Conservation (phyloP, 2,113 vertebrate species). For the Indicator indicator region DNA sequence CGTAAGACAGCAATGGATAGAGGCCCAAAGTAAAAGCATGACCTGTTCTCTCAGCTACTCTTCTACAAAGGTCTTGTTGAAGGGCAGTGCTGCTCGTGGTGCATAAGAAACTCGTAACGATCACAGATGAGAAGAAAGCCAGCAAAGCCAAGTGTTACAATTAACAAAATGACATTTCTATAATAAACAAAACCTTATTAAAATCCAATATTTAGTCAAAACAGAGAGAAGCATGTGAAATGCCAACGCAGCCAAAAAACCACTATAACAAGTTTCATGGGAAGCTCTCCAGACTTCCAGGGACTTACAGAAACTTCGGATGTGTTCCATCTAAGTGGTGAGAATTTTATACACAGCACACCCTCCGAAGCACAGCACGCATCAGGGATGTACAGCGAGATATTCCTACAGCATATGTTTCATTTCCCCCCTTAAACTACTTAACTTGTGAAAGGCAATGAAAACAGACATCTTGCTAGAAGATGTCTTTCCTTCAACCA, state of each 20-base stretch:
- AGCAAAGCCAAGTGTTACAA: not conserved
- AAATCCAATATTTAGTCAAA: constrained; percentile 28
- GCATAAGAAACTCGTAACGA: not conserved
- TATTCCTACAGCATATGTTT: constrained; percentile 45
- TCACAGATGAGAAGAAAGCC: not conserved
- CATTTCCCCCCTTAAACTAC: constrained; percentile 24
- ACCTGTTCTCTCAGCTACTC: not conserved
- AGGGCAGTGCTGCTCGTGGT: not conserved
- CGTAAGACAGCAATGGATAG: not conserved
- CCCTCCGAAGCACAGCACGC: not conserved
- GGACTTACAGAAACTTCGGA: constrained; percentile 13
- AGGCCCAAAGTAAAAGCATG: not conserved
- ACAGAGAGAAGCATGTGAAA: constrained; percentile 26
- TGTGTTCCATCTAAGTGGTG: not conserved
- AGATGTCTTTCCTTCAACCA: constrained; percentile 44
- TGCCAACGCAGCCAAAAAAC: not conserved
- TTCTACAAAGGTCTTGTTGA: not conserved
- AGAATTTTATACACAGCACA: constrained; percentile 37
- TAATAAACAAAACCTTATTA: constrained; percentile 36
- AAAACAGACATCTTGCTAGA: constrained; percentile 54
- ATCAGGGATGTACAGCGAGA: constrained; percentile 25
- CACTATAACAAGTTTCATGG: not conserved
- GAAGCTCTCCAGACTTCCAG: constrained; percentile 26
- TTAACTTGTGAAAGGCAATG: constrained; percentile 43
- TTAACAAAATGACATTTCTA: constrained; percentile 27